Evolutionary conservation across 2,113 vertebrate genomes (phyloP).

Genomic region (Axis porcinus): DNA sequence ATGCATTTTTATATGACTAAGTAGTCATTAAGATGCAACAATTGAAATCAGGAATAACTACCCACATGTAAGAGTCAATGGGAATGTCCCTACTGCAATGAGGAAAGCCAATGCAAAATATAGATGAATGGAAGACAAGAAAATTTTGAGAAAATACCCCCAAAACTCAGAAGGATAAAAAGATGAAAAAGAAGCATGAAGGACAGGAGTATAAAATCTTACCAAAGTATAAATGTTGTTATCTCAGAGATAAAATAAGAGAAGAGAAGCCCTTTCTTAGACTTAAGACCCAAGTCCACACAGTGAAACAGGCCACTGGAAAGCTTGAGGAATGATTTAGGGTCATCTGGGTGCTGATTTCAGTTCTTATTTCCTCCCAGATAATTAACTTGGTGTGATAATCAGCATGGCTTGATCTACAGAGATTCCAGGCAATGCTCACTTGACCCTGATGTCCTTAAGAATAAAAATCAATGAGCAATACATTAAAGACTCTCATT

Average conservation of each 20-base stretch:
- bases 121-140: neutral
- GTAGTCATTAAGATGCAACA: neutral
- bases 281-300: neutral
- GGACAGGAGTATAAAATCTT: neutral
- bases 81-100: neutral
- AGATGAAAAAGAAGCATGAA: neutral
- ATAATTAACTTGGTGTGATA: neutral
- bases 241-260: neutral
- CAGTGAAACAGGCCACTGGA: neutral
- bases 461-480: neutral
- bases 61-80: neutral
- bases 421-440: neutral
- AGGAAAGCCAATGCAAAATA: neutral
- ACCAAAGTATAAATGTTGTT: neutral
- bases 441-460: neutral
- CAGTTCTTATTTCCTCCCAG: neutral
- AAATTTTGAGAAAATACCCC: neutral
- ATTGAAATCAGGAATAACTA: neutral
- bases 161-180: constrained; percentile 2
- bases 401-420: neutral
- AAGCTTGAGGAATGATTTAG: neutral
- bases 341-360: neutral
- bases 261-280: neutral
- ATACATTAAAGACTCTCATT: neutral
- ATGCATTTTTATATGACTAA: neutral